Conservation (phyloP, 2,797 vertebrate species). For the Garrulus glandarius region DNA sequence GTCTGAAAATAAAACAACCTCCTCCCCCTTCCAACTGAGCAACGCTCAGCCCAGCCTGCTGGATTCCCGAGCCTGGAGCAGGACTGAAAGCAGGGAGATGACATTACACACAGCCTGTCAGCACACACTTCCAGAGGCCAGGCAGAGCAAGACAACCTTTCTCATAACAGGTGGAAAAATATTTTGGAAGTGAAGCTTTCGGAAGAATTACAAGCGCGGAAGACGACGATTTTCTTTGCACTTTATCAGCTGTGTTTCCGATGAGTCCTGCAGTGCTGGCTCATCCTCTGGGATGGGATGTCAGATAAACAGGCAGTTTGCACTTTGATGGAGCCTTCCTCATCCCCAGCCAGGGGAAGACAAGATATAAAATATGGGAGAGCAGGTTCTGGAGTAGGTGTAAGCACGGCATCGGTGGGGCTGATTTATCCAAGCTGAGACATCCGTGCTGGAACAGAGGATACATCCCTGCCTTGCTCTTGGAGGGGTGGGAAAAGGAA, state of each 20-base stretch:
- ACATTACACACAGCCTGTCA: constrained; percentile 52
- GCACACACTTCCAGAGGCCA: not conserved
- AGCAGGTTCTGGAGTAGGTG: not conserved
- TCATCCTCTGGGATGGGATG: not conserved
- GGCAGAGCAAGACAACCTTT: not conserved
- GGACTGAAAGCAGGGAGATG: not conserved
- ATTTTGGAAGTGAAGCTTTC: not conserved
- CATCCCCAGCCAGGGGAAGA: not conserved
- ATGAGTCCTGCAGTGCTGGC: fast-evolving
- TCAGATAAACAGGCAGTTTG: not conserved
- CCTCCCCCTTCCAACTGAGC: not conserved
- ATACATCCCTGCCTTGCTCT: not conserved
- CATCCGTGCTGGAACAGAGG: not conserved
- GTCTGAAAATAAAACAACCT: not conserved
- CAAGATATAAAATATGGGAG: not conserved
- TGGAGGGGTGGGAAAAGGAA: not conserved
- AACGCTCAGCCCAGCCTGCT: not conserved
- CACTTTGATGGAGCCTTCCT: not conserved
- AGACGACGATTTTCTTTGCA: not conserved
- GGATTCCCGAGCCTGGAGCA: not conserved
- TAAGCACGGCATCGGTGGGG: fast-evolving
- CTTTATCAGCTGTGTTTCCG: not conserved
- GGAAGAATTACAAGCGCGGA: not conserved
- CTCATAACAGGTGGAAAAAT: constrained; percentile 8
- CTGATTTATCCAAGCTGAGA: not conserved